A percentile compares a stretch with the other conserved stretches of the same genome.
These are phyloP conservation scores for Heteronetta atricapilla DNA, from an alignment of 2,113 vertebrate genomes.

Conservation along the genomic window DNA sequence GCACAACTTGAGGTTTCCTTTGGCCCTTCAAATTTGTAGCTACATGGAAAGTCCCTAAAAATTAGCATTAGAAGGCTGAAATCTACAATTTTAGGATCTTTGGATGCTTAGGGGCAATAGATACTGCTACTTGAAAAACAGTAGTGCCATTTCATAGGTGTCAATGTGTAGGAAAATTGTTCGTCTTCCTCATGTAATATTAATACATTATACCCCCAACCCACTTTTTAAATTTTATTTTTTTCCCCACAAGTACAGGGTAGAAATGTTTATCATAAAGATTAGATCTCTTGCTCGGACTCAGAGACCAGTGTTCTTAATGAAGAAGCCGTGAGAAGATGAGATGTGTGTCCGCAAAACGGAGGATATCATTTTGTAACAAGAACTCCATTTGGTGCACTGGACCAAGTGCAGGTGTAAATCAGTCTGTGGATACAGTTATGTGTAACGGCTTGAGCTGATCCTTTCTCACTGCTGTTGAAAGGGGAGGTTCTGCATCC, in stretches of 20 bases:
- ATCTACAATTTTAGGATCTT: background rate
- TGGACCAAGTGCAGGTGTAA: background rate
- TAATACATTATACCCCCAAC: background rate
- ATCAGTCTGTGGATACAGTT: background rate
- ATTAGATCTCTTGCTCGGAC: background rate
- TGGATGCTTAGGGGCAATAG: background rate
- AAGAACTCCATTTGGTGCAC: background rate
- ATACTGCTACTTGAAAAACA: background rate
- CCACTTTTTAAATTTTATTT: background rate
- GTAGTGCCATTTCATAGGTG: background rate
- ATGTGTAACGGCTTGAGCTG: background rate
- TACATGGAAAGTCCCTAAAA: background rate
- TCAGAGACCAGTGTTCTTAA: background rate
- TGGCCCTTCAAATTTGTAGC: background rate
- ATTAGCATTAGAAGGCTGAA: background rate
- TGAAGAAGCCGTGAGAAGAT: background rate
- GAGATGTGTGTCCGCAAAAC: background rate
- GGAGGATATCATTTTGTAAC: background rate
- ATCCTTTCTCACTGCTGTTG: background rate
- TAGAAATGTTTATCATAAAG: constrained; percentile 17
- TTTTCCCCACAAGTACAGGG: background rate
- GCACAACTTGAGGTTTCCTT: background rate
- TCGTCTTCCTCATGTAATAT: background rate
- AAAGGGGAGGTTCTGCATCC: background rate
- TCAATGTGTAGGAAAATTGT: constrained; percentile 17